Evolutionary conservation across 2,888 invertebrate species (phyloP).

Genomic region (Chymomyza fuscimana): DNA sequence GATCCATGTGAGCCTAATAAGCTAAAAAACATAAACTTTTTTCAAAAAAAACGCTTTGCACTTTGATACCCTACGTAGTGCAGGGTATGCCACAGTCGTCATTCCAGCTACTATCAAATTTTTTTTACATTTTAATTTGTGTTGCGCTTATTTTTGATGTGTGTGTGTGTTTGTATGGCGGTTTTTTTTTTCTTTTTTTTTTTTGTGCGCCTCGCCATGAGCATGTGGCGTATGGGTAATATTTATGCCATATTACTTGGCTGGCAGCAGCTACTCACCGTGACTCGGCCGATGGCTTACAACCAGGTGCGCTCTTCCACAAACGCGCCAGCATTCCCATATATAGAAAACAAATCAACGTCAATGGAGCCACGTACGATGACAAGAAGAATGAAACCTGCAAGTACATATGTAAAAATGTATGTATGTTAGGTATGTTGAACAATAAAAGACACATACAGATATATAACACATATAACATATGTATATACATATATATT

Average conservation of each 20-base stretch:
- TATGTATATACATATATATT: neutral
- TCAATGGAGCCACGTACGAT: constrained; percentile 93
- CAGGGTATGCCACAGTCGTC: no score
- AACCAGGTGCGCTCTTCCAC: constrained; percentile 90
- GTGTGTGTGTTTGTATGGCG: neutral
- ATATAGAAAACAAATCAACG: constrained; percentile 92
- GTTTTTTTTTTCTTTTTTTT: constrained; percentile 1
- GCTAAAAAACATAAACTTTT: no score
- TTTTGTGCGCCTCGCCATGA: constrained; percentile 9
- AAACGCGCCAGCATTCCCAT: constrained; percentile 92
- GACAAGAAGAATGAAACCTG: constrained; percentile 92
- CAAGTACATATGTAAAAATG: constrained; percentile 34
- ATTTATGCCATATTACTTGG: constrained; percentile 16
- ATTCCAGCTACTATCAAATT: no score
- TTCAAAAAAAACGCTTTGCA: no score
- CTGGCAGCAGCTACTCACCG: constrained; percentile 68
- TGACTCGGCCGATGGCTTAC: constrained; percentile 88
- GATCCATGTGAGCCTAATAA: no score
- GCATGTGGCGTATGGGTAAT: constrained; percentile 39
- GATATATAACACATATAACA: neutral
- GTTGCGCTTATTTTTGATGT: neutral
- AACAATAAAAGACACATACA: neutral
- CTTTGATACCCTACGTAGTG: no score
- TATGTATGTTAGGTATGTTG: neutral
- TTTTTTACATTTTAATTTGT: no score